phyloP scores from a whole-genome alignment of 2,797 vertebrate genomes.

The Poecilia wingei region DNA sequence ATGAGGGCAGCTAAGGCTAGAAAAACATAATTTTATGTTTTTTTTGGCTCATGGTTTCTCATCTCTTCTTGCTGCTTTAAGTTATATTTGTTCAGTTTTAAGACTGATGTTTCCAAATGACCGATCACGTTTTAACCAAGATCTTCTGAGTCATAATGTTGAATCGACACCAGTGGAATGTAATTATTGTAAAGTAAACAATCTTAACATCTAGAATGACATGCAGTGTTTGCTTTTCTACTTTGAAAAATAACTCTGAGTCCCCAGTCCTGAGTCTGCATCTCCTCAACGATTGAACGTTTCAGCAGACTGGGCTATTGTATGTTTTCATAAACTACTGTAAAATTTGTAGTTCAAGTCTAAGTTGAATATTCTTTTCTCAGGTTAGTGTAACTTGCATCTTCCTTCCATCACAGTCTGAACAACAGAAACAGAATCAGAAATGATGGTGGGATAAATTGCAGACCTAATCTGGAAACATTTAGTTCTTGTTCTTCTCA shows the following conservation, averaged over 20 bases:
- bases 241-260: neutral
- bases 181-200: neutral
- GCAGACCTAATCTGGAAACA: constrained; percentile 13
- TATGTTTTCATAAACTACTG: constrained; percentile 4
- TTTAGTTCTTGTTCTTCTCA: constrained; percentile 1
- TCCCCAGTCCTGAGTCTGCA: neutral
- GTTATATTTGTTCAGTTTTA: neutral
- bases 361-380: neutral
- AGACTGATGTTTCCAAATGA: neutral
- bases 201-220: neutral
- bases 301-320: neutral
- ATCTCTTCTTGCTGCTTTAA: neutral
- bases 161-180: neutral
- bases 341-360: neutral
- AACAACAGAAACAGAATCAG: neutral
- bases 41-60: neutral
- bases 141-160: neutral
- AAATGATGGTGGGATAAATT: constrained; percentile 7
- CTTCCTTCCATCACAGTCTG: constrained; percentile 1
- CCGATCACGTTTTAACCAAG: neutral
- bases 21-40: neutral
- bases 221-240: neutral
- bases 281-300: neutral
- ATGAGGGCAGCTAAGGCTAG: neutral
- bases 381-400: neutral